Percentiles rank a stretch among this genome's conserved stretches.
Conservation (phyloP, 2,888 invertebrate species). For the Hipparchia semele region DNA sequence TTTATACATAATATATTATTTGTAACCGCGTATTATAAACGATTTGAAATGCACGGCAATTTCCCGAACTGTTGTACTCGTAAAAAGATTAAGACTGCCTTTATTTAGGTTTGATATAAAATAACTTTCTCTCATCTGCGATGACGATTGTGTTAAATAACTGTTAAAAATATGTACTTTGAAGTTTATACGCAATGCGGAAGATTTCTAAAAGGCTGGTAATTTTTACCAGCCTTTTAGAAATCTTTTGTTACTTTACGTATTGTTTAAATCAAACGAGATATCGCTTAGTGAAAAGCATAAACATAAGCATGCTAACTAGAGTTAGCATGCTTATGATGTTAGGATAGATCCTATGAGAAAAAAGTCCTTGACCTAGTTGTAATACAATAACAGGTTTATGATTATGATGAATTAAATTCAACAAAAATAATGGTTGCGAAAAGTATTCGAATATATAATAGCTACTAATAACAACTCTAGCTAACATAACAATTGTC, state of each 20-base stretch:
- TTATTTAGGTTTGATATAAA: slow-evolving; percentile 17
- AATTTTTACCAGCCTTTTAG: too few species aligned
- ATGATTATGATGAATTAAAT: not conserved
- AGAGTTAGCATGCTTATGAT: too few species aligned
- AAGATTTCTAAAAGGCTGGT: not conserved
- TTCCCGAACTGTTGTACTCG: not conserved
- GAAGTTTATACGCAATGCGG: not conserved
- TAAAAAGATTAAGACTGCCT: not conserved
- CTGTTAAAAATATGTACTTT: not conserved
- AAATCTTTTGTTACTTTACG: too few species aligned
- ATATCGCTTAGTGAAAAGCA: too few species aligned
- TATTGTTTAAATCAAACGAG: too few species aligned
- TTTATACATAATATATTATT: too few species aligned
- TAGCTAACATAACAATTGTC: slow-evolving; percentile 1
- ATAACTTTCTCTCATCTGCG: slow-evolving; percentile 14
- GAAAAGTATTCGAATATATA: not conserved
- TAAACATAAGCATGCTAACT: too few species aligned
- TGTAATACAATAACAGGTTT: not conserved
- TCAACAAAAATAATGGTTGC: not conserved
- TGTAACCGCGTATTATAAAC: too few species aligned
- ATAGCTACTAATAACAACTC: not conserved
- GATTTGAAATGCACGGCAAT: not conserved
- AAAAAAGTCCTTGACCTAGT: too few species aligned
- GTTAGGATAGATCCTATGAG: too few species aligned
- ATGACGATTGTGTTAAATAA: not conserved